Conservation (phyloP, 2,113 vertebrate species). For the Chionomys nivalis region DNA sequence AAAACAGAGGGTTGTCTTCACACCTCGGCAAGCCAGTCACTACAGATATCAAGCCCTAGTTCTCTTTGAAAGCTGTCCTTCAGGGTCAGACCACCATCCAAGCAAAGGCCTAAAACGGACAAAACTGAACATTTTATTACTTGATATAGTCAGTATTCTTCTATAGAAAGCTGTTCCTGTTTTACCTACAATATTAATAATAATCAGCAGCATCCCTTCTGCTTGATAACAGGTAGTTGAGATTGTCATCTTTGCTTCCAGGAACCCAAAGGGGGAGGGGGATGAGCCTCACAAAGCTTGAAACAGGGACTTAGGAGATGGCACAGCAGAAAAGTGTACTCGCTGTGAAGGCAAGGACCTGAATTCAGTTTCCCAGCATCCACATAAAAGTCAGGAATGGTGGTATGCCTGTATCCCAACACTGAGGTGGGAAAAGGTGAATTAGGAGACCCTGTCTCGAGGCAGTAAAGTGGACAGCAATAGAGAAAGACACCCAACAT, state of each 20-base stretch:
- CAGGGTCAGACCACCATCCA: neutral
- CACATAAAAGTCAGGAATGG: neutral
- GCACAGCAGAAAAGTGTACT: neutral
- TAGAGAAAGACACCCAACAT: neutral
- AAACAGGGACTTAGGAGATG: neutral
- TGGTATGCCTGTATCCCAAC: neutral
- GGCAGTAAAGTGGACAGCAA: neutral
- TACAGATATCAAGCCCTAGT: slow-evolving; percentile 1
- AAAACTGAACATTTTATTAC: neutral
- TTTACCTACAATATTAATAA: neutral
- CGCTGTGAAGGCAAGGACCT: neutral
- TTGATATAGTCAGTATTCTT: neutral
- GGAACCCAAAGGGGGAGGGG: neutral
- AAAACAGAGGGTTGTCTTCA: neutral
- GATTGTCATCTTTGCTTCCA: slow-evolving; percentile 13
- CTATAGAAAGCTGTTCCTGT: neutral
- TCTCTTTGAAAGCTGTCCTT: neutral
- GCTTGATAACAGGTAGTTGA: slow-evolving; percentile 2
- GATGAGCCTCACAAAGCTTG: neutral
- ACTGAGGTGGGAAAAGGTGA: neutral
- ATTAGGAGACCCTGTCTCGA: neutral
- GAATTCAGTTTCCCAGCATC: neutral
- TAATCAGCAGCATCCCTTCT: neutral
- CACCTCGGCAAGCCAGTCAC: slow-evolving; percentile 17
- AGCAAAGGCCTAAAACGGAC: slow-evolving; percentile 9